Conservation (phyloP, 1,140 invertebrate species). For the Diorhabda elongata region DNA sequence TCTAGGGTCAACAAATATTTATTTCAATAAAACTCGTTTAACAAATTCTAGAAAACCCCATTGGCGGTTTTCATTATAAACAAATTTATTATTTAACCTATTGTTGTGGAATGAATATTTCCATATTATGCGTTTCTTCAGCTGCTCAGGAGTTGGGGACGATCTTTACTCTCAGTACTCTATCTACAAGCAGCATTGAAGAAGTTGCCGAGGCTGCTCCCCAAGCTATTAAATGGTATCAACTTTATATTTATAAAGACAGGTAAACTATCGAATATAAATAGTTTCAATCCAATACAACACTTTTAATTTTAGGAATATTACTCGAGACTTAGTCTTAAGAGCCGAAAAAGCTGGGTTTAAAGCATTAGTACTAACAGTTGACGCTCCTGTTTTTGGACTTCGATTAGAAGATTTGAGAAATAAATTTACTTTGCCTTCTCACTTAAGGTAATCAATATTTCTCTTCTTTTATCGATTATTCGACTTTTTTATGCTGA, state of each 20-base stretch:
- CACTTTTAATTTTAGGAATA: slow-evolving; percentile 50
- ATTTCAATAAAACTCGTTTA: too few relatives aligned
- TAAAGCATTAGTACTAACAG: slow-evolving; percentile 83
- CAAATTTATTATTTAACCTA: too few relatives aligned
- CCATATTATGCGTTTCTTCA: slow-evolving; percentile 40
- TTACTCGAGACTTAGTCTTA: slow-evolving; percentile 69
- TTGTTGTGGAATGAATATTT: too few relatives aligned
- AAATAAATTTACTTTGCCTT: slow-evolving; percentile 80
- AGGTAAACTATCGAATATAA: slow-evolving; percentile 47
- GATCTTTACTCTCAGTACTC: slow-evolving; percentile 80
- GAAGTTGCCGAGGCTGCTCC: slow-evolving; percentile 77
- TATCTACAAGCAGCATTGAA: slow-evolving; percentile 84
- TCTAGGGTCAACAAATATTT: too few relatives aligned
- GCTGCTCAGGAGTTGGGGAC: slow-evolving; percentile 70
- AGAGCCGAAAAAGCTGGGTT: slow-evolving; percentile 83
- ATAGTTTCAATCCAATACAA: too few relatives aligned
- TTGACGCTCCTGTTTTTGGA: slow-evolving; percentile 86
- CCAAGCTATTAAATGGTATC: slow-evolving; percentile 78
- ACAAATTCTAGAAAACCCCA: too few relatives aligned
- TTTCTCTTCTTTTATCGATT: too few relatives aligned
- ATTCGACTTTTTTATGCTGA: too few relatives aligned
- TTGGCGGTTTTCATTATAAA: too few relatives aligned
- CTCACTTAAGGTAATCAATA: slow-evolving; percentile 63
- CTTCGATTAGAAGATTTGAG: slow-evolving; percentile 71
- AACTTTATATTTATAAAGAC: slow-evolving; percentile 86